Evolutionary conservation across 2,113 vertebrate genomes (phyloP).

Genomic region (Melanostigma gelatinosum): DNA sequence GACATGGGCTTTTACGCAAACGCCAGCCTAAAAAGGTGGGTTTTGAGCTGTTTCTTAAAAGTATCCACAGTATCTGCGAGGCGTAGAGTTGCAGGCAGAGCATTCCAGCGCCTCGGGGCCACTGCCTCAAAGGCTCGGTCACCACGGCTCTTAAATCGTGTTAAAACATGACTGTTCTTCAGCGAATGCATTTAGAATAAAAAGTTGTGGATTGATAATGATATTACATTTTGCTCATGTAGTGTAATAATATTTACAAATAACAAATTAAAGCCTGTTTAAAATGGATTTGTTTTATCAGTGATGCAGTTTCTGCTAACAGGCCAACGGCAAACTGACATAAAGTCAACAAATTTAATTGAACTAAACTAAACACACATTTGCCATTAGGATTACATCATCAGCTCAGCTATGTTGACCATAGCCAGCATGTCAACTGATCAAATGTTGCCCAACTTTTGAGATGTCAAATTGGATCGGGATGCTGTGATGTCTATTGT

Average conservation of each 20-base stretch:
- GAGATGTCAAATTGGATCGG: neutral
- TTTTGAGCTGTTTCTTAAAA: too few species aligned
- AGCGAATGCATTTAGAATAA: neutral
- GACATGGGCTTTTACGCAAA: too few species aligned
- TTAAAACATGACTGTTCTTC: neutral
- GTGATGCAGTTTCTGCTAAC: neutral
- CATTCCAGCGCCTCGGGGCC: too few species aligned
- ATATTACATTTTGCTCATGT: neutral
- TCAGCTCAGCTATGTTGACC: slow-evolving; percentile 13
- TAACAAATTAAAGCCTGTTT: slow-evolving; percentile 2
- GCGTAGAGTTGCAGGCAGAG: too few species aligned
- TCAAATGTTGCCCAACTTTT: slow-evolving; percentile 4
- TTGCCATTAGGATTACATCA: slow-evolving; percentile 33
- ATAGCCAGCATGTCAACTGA: neutral
- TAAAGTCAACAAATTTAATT: slow-evolving; percentile 16
- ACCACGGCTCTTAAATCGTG: too few species aligned
- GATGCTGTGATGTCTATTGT: neutral
- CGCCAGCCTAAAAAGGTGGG: too few species aligned
- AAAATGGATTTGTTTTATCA: slow-evolving; percentile 11
- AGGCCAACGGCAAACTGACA: neutral
- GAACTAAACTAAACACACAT: slow-evolving; percentile 12
- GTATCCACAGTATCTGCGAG: too few species aligned
- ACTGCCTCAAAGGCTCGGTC: too few species aligned
- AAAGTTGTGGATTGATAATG: slow-evolving; percentile 1
- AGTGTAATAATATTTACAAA: slow-evolving; percentile 4